Percentiles rank a stretch among this genome's conserved stretches.
Conservation (phyloP, 2,888 invertebrate species). For the Griposia aprilina region DNA sequence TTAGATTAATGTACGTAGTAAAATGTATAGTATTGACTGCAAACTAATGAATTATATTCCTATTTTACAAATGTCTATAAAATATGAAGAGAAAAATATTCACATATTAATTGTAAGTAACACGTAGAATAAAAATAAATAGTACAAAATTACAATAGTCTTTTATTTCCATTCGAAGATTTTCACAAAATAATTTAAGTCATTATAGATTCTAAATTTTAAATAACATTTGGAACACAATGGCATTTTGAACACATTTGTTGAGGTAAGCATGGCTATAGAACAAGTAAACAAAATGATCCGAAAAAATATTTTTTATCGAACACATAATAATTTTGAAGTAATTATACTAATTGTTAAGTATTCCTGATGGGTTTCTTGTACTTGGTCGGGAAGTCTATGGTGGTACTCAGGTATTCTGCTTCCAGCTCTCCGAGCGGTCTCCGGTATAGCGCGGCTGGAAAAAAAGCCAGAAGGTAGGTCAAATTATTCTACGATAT, state of each 20-base stretch:
- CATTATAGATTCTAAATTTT: slow-evolving; percentile 4
- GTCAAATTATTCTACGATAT: not conserved
- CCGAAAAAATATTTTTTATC: not conserved
- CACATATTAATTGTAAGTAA: slow-evolving; percentile 35
- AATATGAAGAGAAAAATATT: slow-evolving; percentile 29
- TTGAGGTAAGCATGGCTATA: not conserved
- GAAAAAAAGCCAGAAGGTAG: slow-evolving; percentile 38
- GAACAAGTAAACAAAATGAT: not conserved
- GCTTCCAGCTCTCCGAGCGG: slow-evolving; percentile 71
- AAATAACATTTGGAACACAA: not conserved
- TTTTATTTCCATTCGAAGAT: slow-evolving; percentile 45
- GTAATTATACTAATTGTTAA: not conserved
- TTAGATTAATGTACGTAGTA: slow-evolving; percentile 42
- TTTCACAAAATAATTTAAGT: slow-evolving; percentile 46
- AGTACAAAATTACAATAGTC: slow-evolving; percentile 16
- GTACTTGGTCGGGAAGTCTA: slow-evolving; percentile 75
- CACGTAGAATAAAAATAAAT: slow-evolving; percentile 57
- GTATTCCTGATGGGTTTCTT: slow-evolving; percentile 57
- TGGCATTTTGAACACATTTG: slow-evolving; percentile 25
- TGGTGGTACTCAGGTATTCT: slow-evolving; percentile 75
- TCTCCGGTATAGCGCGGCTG: slow-evolving; percentile 72
- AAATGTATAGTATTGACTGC: slow-evolving; percentile 52
- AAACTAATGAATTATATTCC: slow-evolving; percentile 43
- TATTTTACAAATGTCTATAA: slow-evolving; percentile 41
- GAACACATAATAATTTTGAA: not conserved